Base-by-base conservation (phyloP, 2,797 vertebrate species). In the Alauda arvensis region DNA sequence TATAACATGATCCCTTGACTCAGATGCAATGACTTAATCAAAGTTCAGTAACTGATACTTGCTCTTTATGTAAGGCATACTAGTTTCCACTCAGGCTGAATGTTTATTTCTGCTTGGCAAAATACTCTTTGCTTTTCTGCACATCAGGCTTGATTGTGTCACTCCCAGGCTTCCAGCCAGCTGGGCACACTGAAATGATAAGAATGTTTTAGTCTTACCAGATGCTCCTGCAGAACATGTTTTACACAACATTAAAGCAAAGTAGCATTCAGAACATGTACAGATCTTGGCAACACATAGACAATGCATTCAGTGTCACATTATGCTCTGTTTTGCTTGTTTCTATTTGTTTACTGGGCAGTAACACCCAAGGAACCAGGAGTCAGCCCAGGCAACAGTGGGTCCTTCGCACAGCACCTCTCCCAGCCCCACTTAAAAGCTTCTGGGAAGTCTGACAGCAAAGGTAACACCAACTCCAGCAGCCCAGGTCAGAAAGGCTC, bases 81-180 rank as follows among this genome's bases (percentile, higher is more conserved):
- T 90, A 93, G 40, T 33, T 91, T 85, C 90, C 75, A 77, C 68
- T 83, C 79, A 61, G 78, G 69, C 70, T 65, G 77, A 42, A 70
- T 15, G 82, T 76, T 98, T 97, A 98, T 93, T 98, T 97, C 95
- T 99, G 98, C 96, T 99, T 99, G 95, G 98, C 97, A 88, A 99
- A 99, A 96, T 98, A 99, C 75, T 99, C 99, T 98, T 98, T 99
- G 94, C 99, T 99, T 91, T 99, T 98, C 94, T 98, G 95, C 93
- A 99, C 96, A 57, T 99, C 99, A 28, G 99, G 99, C 94, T 99
- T 99, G 98, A 99, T 99, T 72, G 99, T 99, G 96, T 99, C 99
- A 91, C 97, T 98, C 95, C 99, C 99, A 93, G 99, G 99, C 96
- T 99, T 98, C 99, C 99, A 99, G 90, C 99, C 99, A 25, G 99